These are phyloP conservation scores for Epizoanthus stellaris DNA, from an alignment of 92 coral and sea anemone species.

Conservation along the genomic window DNA sequence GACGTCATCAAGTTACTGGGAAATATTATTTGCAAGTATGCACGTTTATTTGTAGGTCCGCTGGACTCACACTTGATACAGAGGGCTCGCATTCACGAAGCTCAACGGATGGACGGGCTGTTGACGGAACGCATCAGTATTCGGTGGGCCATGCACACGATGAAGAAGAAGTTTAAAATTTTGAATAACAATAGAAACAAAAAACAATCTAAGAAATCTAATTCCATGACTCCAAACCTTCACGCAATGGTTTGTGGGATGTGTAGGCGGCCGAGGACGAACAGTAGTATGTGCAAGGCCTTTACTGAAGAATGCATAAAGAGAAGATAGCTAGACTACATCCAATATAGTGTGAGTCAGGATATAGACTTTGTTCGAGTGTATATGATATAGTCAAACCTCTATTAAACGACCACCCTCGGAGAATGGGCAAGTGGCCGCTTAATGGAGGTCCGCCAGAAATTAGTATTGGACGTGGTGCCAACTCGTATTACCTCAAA, in stretches of 20 bases:
- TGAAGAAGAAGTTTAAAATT: conserved; percentile 41
- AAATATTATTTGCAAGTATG: conserved; percentile 75
- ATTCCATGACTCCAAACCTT: conserved; percentile 7
- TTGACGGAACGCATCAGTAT: conserved; percentile 65
- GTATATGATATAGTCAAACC: background rate
- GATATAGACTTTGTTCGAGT: background rate
- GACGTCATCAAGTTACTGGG: conserved; percentile 74
- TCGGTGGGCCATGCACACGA: conserved; percentile 79
- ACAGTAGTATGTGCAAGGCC: background rate
- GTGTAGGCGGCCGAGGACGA: conserved; percentile 20
- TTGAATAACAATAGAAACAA: background rate
- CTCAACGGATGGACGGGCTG: conserved; percentile 61
- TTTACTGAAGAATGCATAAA: conserved; percentile 16
- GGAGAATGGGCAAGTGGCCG: no score
- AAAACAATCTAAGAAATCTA: background rate
- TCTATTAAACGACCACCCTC: no score
- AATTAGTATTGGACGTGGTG: no score
- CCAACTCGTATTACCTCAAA: no score
- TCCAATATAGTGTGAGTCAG: no score
- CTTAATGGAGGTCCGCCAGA: no score
- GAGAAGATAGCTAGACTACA: background rate
- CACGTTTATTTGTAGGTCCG: conserved; percentile 77
- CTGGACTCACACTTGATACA: conserved; percentile 73
- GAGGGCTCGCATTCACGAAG: conserved; percentile 84
- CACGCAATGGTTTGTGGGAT: conserved; percentile 50